Percentiles rank a stretch among this genome's conserved stretches.
Conservation (phyloP, 2,797 vertebrate species). For the Molossus molossus region DNA sequence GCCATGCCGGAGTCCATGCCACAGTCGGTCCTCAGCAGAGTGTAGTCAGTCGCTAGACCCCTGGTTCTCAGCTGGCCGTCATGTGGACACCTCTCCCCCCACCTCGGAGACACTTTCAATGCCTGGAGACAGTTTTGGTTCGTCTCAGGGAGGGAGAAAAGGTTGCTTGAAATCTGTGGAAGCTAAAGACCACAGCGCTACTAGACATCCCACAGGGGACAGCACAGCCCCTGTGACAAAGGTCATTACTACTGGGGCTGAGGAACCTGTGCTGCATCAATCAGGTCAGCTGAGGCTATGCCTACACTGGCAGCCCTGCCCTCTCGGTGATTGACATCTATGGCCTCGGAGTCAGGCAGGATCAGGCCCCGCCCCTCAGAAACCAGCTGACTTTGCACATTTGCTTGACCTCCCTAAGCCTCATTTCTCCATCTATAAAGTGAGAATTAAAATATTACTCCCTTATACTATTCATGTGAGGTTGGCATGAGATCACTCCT, state of each 20-base stretch:
- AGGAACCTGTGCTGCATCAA: neutral
- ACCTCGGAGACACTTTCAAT: neutral
- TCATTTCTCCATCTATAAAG: neutral
- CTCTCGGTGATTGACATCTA: neutral
- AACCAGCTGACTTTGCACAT: neutral
- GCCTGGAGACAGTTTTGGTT: neutral
- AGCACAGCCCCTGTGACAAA: neutral
- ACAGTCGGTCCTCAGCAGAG: neutral
- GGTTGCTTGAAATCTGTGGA: neutral
- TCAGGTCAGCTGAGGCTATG: fast-evolving
- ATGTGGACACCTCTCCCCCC: neutral
- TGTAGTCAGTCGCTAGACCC: neutral
- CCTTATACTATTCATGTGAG: neutral
- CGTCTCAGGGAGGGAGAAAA: neutral
- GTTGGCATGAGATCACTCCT: neutral
- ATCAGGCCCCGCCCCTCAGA: neutral
- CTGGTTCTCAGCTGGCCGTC: neutral
- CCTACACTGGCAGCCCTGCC: neutral
- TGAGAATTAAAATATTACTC: neutral
- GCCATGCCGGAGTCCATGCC: neutral
- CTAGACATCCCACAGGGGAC: neutral
- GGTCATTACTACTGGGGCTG: neutral
- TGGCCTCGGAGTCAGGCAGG: neutral
- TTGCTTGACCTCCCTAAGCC: neutral
- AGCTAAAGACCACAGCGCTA: neutral